Conservation (phyloP, 2,113 vertebrate genomes). For the Mungos mungo region DNA sequence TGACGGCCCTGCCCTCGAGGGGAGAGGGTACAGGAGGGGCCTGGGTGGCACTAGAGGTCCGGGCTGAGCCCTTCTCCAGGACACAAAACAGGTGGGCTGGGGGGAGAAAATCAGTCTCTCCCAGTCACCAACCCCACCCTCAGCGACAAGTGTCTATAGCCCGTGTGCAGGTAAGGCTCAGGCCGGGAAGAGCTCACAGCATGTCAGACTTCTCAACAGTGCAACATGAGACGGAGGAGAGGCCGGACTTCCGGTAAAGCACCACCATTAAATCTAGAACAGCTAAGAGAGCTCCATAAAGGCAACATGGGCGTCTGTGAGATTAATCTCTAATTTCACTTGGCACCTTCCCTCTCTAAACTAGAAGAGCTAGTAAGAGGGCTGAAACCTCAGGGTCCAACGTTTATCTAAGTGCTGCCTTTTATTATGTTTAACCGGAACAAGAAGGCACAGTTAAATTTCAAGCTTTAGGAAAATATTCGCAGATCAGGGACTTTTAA, state of each 20-base stretch:
- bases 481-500: neutral
- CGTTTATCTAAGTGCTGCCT: neutral
- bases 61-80: neutral
- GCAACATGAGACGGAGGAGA: rapidly evolving
- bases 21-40: neutral
- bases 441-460: neutral
- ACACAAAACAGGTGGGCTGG: too few relatives aligned
- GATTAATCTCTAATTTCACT: neutral
- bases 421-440: neutral
- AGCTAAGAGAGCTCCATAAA: too few relatives aligned
- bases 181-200: neutral
- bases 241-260: neutral
- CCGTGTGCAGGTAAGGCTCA: neutral
- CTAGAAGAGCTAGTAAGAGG: neutral
- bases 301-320: rapidly evolving
- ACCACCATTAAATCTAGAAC: neutral
- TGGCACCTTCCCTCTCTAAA: neutral
- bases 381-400: rapidly evolving
- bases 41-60: neutral
- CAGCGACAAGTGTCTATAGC: neutral
- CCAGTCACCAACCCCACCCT: too few relatives aligned
- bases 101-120: neutral
- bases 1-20: rapidly evolving
- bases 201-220: rapidly evolving
- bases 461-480: neutral